phyloP scores from a whole-genome alignment of 2,888 invertebrate genomes.

The Hirudinaria manillensis region DNA sequence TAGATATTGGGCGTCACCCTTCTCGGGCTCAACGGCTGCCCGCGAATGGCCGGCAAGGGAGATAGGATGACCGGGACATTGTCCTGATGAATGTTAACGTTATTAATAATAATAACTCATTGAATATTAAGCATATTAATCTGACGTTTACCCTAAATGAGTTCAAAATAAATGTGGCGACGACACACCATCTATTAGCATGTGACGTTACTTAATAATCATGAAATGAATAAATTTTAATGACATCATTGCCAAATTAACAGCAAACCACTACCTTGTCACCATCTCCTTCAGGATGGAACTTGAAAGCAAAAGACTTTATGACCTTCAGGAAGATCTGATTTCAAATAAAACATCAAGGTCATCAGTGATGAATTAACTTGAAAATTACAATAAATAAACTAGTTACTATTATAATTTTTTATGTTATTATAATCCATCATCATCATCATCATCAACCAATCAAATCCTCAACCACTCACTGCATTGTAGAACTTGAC shows the following conservation, averaged over 20 bases:
- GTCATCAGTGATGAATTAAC: not conserved
- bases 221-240: no score
- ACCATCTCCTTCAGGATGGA: constrained; percentile 29
- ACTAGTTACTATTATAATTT: no score
- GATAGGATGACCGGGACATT: constrained; percentile 60
- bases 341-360: not conserved
- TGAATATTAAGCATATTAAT: not conserved
- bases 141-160: no score
- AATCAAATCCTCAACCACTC: constrained; percentile 31
- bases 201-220: no score
- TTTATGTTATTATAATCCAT: no score
- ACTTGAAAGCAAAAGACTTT: constrained; percentile 38
- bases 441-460: no score
- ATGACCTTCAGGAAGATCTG: constrained; percentile 37
- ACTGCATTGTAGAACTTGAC: constrained; percentile 82
- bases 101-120: not conserved
- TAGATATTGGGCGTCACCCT: constrained; percentile 58
- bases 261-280: constrained; percentile 27
- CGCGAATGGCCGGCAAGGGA: constrained; percentile 66
- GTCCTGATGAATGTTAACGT: not conserved
- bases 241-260: no score
- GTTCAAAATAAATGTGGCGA: no score
- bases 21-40: constrained; percentile 61
- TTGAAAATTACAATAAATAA: no score
- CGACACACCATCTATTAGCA: no score